Conservation (phyloP, 2,888 invertebrate genomes). For the Lasius platythorax region DNA sequence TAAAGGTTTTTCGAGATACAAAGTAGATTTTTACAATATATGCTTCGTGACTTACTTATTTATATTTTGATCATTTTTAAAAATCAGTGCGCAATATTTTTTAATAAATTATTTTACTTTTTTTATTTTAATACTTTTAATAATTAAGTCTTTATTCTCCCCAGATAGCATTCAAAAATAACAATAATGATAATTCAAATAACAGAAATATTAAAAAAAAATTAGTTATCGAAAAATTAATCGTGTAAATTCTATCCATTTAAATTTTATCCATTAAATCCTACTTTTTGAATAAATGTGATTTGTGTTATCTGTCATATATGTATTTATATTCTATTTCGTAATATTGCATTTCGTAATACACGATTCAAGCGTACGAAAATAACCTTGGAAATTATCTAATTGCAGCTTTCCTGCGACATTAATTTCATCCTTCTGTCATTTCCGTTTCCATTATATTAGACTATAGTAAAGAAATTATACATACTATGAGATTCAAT, state of each 20-base stretch:
- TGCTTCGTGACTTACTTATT: neutral
- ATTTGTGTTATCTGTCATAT: neutral
- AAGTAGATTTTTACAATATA: neutral
- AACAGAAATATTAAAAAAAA: neutral
- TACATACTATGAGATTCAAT: neutral
- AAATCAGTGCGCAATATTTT: neutral
- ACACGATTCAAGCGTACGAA: neutral
- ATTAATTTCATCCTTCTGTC: neutral
- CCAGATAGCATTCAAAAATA: neutral
- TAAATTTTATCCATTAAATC: neutral
- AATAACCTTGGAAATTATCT: conserved; percentile 37
- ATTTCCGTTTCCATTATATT: conserved; percentile 2
- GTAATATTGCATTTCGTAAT: neutral
- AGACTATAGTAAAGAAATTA: neutral
- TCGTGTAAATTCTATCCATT: neutral
- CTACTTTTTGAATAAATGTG: neutral
- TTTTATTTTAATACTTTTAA: neutral
- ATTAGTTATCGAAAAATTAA: neutral
- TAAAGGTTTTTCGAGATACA: neutral
- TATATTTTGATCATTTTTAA: neutral
- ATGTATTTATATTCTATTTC: neutral
- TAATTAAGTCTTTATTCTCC: neutral
- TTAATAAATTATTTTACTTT: neutral
- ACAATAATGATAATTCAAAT: neutral
- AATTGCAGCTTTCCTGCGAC: neutral